Evolutionary conservation across 2,888 invertebrate species (phyloP).

Genomic region (Leptinotarsa rubiginosa): DNA sequence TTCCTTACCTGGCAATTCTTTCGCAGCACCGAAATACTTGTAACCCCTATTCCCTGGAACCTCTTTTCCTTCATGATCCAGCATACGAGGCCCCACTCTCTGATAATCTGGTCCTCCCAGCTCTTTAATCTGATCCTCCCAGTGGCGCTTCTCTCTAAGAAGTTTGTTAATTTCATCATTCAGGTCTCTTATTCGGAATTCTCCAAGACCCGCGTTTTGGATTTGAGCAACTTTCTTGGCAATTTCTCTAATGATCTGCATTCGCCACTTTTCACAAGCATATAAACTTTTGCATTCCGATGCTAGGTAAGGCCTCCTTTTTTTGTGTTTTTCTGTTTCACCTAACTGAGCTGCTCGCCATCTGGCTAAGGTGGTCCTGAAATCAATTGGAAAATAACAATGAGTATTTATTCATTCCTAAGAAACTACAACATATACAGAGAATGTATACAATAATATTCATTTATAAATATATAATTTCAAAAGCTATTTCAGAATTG

Average conservation of each 20-base stretch:
- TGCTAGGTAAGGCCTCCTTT: constrained; percentile 92
- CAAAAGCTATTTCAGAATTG: no score
- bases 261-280: constrained; percentile 95
- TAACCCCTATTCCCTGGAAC: constrained; percentile 98
- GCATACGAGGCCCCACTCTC: constrained; percentile 91
- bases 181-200: constrained; percentile 96
- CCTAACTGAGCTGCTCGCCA: constrained; percentile 98
- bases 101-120: constrained; percentile 96
- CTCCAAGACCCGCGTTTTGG: constrained; percentile 99
- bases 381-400: constrained; percentile 33
- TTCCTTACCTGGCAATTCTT: constrained; percentile 87
- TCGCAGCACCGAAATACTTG: constrained; percentile 98
- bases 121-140: constrained; percentile 97
- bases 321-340: constrained; percentile 85
- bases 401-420: no score
- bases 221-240: constrained; percentile 99
- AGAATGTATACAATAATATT: no score
- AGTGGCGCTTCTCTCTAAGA: constrained; percentile 94
- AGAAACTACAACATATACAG: no score
- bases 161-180: constrained; percentile 99
- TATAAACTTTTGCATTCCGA: constrained; percentile 93
- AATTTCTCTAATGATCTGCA: constrained; percentile 97
- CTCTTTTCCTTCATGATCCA: constrained; percentile 92
- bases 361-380: constrained; percentile 96
- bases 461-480: no score